Base-by-base conservation (phyloP, 1,140 invertebrate genomes). In the Radopholus similis region DNA sequence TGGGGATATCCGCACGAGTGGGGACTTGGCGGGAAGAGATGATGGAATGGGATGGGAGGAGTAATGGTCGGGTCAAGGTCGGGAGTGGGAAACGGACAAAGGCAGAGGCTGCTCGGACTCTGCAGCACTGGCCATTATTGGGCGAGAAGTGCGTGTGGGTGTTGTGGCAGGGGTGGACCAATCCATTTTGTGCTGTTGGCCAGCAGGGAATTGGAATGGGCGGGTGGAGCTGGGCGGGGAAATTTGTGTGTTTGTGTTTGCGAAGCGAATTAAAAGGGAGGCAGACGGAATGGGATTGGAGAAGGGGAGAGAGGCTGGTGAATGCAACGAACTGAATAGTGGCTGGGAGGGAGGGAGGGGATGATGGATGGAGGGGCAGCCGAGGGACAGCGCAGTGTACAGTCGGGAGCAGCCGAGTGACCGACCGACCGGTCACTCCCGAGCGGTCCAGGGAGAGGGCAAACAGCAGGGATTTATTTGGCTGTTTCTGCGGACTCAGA, bases 71-170 rank as follows among this genome's bases (percentile, higher is more conserved):
- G 57, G 32, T 49, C 47, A 64, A 64, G 32, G 47, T 34, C 23
- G 44, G 37, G 57, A 34, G 30, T 47, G 59, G 38, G 53, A 44
- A 21, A 23, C 11, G 53, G 51, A 21, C n/a, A 62, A 53, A 68
- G 58, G 28, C 44, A 21, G 28, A 59, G 64, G 68, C 55, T 66
- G 68, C 57, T 60, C 42, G 53, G 55, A 40, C 67, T 56, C 38
- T 30, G 47, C 21, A 66, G 66, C 38, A 69, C 38, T 38, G 44
- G 56, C 18, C 56, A 70, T 32, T 44, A 49, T 15, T 28, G n/a
- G 44, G 70, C 51, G 15, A 8, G 47, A 23, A 51, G 30, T 5
- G 47, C 5, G 47, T 1, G 18, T 3, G 18, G 18, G 5, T 2
- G 47, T 26, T 5, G 47, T 2, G 47, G 21, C 8, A 23, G 18